Base-by-base conservation (phyloP, 2,797 vertebrate genomes). In the Fistularia commersonii region DNA sequence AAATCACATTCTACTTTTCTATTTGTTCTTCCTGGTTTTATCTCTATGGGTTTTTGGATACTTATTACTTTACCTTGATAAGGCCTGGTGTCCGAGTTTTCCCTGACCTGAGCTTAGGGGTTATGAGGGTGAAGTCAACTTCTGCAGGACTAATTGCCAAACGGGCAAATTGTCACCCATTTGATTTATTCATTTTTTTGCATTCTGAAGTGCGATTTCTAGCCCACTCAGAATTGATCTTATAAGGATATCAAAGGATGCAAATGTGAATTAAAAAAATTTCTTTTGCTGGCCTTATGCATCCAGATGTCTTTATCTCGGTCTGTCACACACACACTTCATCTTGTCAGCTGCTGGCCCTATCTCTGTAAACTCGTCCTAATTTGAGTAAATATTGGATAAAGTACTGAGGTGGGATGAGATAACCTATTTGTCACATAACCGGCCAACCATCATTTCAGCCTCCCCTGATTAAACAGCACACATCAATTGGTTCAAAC, bases 301-400 rank as follows among this genome's bases (percentile, higher is more conserved):
- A 23, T 15, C 13, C 14, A 15, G 15, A 14, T 15, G 13, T 33
- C 32, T 32, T 57, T 54, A 50, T 31, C 47, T 12, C 46, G 5
- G 38, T 6, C 53, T 5, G 53, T 15, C 43, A 47, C 53, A 40
- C 51, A 45, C 61, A 50, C 54, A 57, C 64, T 59, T 41, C 39
- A 54, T 50, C 41, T 59, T 67, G 65, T 72, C 64, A 72, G 63
- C 79, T 70, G 74, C 64, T 48, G 43, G 12, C 62, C 45, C 75
- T 84, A 83, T 89, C 91, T 90, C 87, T 91, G 93, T 83, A 94
- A 95, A 94, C 90, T 82, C 74, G 23, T 81, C 83, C 87, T 95
- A 95, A 93, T 95, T 95, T 89, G 86, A 90, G 87, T 89, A 96
- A 97, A 98, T 95, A 96, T 86, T 90, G 84, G 83, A 84, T 89